phyloP scores from a whole-genome alignment of 2,888 invertebrate genomes.

The Trichogramma dendrolimi region DNA sequence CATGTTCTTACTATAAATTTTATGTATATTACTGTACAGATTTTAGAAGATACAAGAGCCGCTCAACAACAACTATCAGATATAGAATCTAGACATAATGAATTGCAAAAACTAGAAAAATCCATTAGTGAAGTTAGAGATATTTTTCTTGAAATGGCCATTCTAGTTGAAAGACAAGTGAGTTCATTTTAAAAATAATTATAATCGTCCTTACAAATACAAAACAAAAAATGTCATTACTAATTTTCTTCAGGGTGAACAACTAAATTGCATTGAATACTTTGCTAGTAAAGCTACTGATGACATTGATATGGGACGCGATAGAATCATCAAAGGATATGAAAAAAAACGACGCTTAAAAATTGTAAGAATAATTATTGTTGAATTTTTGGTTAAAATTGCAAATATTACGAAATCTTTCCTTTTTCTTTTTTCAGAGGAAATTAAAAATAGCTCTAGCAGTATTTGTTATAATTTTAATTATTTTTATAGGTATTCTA shows the following conservation, averaged over 20 bases:
- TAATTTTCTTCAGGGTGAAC: slow-evolving; percentile 57
- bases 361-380: slow-evolving; percentile 52
- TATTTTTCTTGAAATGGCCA: slow-evolving; percentile 79
- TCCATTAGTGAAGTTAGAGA: slow-evolving; percentile 74
- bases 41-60: slow-evolving; percentile 74
- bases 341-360: slow-evolving; percentile 53
- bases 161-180: slow-evolving; percentile 73
- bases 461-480: slow-evolving; percentile 40
- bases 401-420: not conserved
- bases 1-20: slow-evolving; percentile 2
- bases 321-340: slow-evolving; percentile 56
- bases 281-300: slow-evolving; percentile 62
- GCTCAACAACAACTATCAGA: slow-evolving; percentile 73
- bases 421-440: slow-evolving; percentile 47
- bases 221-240: not conserved
- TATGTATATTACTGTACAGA: slow-evolving; percentile 52
- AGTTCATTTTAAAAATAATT: slow-evolving; percentile 6
- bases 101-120: slow-evolving; percentile 76
- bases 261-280: slow-evolving; percentile 64
- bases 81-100: slow-evolving; percentile 76
- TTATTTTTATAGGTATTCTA: slow-evolving; percentile 42
- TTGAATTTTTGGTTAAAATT: slow-evolving; percentile 5
- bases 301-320: slow-evolving; percentile 58
- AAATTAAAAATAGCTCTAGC: slow-evolving; percentile 48
- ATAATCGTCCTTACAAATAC: not conserved